Conservation (phyloP, 2,797 vertebrate genomes). For the Halcyon chelicuti region DNA sequence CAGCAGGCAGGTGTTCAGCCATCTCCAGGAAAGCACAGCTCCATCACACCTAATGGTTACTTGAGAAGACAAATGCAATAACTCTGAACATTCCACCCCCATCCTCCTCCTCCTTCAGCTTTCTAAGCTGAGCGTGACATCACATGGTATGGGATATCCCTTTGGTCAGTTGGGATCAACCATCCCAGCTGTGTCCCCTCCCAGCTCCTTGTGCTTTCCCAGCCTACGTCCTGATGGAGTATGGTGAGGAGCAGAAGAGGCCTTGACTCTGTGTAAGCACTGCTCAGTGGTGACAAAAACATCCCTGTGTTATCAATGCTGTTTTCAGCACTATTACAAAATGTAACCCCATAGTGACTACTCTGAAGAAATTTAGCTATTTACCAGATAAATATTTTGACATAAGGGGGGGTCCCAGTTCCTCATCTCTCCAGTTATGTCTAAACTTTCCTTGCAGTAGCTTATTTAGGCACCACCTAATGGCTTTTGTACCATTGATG, state of each 20-base stretch:
- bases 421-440: background rate
- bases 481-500: background rate
- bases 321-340: background rate
- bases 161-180: background rate
- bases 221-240: background rate
- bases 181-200: background rate
- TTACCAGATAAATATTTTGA: background rate
- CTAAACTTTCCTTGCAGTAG: background rate
- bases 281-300: background rate
- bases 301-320: background rate
- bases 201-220: background rate
- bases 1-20: background rate
- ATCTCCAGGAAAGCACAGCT: background rate
- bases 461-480: background rate
- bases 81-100: rapidly evolving
- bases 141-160: rapidly evolving
- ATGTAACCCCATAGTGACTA: rapidly evolving
- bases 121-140: background rate
- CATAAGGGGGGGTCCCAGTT: background rate
- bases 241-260: background rate
- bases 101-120: background rate
- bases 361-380: background rate
- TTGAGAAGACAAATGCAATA: background rate
- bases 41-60: rapidly evolving
- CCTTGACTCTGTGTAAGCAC: too few species aligned